Conservation (phyloP, 2,888 invertebrate genomes). For the Petrophora chlorosata region DNA sequence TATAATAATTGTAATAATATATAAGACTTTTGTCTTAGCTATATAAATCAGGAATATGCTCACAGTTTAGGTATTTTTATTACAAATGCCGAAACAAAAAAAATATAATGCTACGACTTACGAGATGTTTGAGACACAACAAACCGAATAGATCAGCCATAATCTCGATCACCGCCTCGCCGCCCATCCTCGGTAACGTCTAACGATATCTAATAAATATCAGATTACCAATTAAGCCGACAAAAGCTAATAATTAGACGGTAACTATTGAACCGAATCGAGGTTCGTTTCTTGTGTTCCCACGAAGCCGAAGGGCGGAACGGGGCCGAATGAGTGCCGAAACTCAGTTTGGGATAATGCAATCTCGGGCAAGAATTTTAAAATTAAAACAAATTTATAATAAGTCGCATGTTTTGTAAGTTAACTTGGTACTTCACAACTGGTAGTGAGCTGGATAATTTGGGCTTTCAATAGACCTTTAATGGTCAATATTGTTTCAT, state of each 20-base stretch:
- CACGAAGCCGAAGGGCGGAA: slow-evolving; percentile 39
- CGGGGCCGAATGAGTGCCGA: slow-evolving; percentile 17
- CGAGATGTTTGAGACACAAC: too few species aligned
- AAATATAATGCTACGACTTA: too few species aligned
- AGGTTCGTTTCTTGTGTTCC: slow-evolving; percentile 50
- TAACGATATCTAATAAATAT: slow-evolving; percentile 41
- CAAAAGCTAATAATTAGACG: slow-evolving; percentile 52
- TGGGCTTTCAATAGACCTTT: too few species aligned
- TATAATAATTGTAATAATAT: too few species aligned
- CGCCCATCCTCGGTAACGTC: slow-evolving; percentile 12
- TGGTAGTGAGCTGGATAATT: too few species aligned
- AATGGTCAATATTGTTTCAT: too few species aligned
- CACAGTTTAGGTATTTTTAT: too few species aligned
- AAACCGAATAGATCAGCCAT: background rate
- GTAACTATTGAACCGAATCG: slow-evolving; percentile 49
- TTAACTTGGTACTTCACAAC: too few species aligned
- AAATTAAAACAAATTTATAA: slow-evolving; percentile 12
- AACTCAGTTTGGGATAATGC: slow-evolving; percentile 1
- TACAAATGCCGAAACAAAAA: too few species aligned
- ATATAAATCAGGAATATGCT: too few species aligned
- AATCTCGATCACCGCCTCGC: slow-evolving; percentile 3
- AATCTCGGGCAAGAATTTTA: slow-evolving; percentile 3
- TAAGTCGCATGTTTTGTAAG: too few species aligned
- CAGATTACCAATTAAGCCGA: slow-evolving; percentile 55
- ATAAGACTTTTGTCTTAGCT: too few species aligned